Evolutionary conservation across 2,113 vertebrate genomes (phyloP).

Genomic region (Elachura formosa): DNA sequence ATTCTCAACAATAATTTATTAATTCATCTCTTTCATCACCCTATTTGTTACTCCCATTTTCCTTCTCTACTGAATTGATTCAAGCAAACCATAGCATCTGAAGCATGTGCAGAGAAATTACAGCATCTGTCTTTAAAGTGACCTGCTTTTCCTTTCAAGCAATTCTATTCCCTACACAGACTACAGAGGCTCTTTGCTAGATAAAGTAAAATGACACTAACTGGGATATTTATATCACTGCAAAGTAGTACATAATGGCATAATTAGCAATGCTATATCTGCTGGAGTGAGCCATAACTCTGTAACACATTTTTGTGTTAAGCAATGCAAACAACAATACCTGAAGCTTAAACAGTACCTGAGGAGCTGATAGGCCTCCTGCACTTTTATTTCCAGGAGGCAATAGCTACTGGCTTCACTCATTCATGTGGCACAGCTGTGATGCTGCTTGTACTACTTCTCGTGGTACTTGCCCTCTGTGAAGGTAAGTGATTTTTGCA

Average conservation of each 20-base stretch:
- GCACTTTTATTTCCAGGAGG: not conserved
- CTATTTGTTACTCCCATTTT: not conserved
- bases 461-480: not conserved
- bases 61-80: not conserved
- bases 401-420: not conserved
- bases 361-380: not conserved
- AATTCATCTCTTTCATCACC: not conserved
- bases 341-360: slow-evolving; percentile 17
- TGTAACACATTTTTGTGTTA: not conserved
- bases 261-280: slow-evolving; percentile 25
- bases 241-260: slow-evolving; percentile 7
- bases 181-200: not conserved
- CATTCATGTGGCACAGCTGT: not conserved
- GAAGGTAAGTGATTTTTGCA: not conserved
- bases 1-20: not conserved
- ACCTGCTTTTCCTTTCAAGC: not conserved
- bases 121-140: not conserved
- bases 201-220: slow-evolving; percentile 21
- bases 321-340: not conserved
- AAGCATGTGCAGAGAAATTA: not conserved
- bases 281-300: not conserved
- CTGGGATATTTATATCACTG: slow-evolving; percentile 29
- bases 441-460: not conserved
- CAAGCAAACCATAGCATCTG: not conserved
- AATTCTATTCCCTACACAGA: not conserved